Evolutionary conservation across 1,140 invertebrate genomes (phyloP).

Genomic region (Conopomorpha cramerella): DNA sequence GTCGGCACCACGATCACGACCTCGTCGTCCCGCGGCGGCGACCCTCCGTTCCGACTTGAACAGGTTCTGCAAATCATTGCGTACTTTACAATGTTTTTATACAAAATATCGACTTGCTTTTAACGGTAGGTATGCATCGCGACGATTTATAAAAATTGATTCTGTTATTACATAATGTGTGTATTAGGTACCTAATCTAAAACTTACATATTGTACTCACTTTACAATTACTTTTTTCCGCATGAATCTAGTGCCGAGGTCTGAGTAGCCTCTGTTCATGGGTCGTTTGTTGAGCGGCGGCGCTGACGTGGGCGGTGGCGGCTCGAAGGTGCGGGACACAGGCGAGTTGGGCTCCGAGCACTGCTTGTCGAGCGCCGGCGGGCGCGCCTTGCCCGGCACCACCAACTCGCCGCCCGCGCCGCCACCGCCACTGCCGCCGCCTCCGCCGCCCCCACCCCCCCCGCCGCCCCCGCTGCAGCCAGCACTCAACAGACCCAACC

Average conservation of each 20-base stretch:
- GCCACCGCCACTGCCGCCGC: slow-evolving; percentile 6
- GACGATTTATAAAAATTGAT: no score
- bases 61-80: slow-evolving; percentile 56
- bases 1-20: slow-evolving; percentile 66
- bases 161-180: no score
- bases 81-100: no score
- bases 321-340: slow-evolving; percentile 33
- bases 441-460: slow-evolving; percentile 17
- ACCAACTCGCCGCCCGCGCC: slow-evolving; percentile 4
- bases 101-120: no score
- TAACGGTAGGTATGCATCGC: no score
- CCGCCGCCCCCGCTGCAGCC: slow-evolving; percentile 21
- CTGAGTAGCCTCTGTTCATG: slow-evolving; percentile 78
- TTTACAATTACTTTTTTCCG: slow-evolving; percentile 83
- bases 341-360: slow-evolving; percentile 81
- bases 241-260: slow-evolving; percentile 76
- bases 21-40: slow-evolving; percentile 58
- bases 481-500: slow-evolving; percentile 24
- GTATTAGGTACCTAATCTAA: no score
- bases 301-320: slow-evolving; percentile 19
- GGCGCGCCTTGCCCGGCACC: slow-evolving; percentile 50
- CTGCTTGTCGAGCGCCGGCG: slow-evolving; percentile 74
- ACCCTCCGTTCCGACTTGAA: slow-evolving; percentile 57
- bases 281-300: slow-evolving; percentile 53
- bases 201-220: slow-evolving; percentile 16